Conservation (phyloP, 2,888 invertebrate genomes). For the Aspidiotus destructor region DNA sequence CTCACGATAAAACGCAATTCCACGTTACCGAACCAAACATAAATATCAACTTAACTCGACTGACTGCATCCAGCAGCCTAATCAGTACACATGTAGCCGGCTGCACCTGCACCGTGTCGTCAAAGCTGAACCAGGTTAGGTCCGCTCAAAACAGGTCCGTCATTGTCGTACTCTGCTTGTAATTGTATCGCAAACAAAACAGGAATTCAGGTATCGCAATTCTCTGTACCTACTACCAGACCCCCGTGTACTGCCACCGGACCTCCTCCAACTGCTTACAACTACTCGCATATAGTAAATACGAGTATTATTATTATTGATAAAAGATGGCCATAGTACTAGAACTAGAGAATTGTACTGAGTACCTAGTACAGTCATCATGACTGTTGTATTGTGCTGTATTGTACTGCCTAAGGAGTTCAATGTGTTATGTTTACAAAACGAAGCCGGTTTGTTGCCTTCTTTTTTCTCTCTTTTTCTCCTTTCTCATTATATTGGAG, state of each 20-base stretch:
- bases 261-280: background rate
- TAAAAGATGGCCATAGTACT: no score
- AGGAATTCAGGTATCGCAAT: conserved; percentile 19
- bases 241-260: conserved; percentile 23
- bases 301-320: no score
- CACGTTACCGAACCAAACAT: conserved; percentile 30
- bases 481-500: no score
- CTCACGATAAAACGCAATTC: no score
- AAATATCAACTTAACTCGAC: conserved; percentile 20
- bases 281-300: background rate
- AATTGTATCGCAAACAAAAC: conserved; percentile 33
- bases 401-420: no score
- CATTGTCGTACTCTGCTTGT: conserved; percentile 14
- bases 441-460: conserved; percentile 31
- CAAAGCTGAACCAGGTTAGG: conserved; percentile 25
- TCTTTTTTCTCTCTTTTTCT: background rate
- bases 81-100: background rate
- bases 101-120: background rate
- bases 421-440: conserved; percentile 28
- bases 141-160: conserved; percentile 31
- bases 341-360: no score
- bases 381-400: no score
- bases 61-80: conserved; percentile 23
- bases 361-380: background rate
- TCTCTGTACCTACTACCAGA: conserved; percentile 15